Percentiles rank a stretch among this genome's conserved stretches.
phyloP scores from a whole-genome alignment of 2,113 vertebrate genomes.

The Coryphaenoides rupestris region DNA sequence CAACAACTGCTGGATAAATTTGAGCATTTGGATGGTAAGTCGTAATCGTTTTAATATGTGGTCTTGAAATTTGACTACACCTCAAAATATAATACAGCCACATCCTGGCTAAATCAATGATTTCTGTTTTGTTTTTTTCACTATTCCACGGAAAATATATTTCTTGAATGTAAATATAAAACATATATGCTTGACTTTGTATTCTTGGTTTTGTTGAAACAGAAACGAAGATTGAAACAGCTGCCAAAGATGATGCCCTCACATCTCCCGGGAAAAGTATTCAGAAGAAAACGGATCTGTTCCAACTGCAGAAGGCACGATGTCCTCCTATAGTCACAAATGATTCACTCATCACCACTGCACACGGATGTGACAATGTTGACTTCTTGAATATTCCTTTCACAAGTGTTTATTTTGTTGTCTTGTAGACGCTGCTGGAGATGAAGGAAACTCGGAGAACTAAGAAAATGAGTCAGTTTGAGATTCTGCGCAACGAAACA shows the following conservation, averaged over 20 bases:
- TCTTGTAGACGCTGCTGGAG: constrained; percentile 83
- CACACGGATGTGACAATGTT: too few species aligned
- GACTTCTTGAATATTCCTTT: neutral
- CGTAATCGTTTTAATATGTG: neutral
- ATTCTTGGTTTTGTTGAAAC: neutral
- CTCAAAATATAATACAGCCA: too few species aligned
- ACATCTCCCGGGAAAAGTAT: constrained; percentile 75
- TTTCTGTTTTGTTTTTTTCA: too few species aligned
- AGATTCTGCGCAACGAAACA: constrained; percentile 81
- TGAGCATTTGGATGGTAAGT: constrained; percentile 72
- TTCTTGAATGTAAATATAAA: too few species aligned
- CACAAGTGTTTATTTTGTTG: neutral
- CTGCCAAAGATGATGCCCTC: constrained; percentile 62
- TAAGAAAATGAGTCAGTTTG: constrained; percentile 88
- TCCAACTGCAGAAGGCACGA: constrained; percentile 90
- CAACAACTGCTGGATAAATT: constrained; percentile 79
- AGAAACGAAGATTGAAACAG: constrained; percentile 27
- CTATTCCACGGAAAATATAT: neutral
- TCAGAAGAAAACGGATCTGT: constrained; percentile 90
- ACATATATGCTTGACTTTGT: neutral
- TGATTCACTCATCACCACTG: neutral
- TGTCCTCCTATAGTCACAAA: neutral
- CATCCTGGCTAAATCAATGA: too few species aligned
- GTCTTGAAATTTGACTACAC: too few species aligned
- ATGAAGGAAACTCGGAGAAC: constrained; percentile 85